Evolutionary conservation across 2,888 invertebrate genomes (phyloP).

Genomic region (Tenthredo livida): DNA sequence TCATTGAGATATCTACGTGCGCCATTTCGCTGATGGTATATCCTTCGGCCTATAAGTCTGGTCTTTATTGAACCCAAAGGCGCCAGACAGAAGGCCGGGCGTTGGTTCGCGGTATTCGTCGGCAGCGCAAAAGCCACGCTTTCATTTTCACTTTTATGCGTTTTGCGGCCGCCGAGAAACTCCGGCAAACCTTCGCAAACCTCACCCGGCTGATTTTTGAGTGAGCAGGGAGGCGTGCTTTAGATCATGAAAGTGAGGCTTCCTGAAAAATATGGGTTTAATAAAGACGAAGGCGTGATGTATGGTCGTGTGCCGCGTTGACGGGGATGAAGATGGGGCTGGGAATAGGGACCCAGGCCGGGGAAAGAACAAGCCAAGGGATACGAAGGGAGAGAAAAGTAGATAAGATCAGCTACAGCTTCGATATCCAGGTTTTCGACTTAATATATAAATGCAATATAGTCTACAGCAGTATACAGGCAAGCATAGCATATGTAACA

Average conservation of each 20-base stretch:
- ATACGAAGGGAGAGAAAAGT: background rate
- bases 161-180: conserved; percentile 46
- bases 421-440: conserved; percentile 42
- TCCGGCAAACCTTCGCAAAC: conserved; percentile 34
- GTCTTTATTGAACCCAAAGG: conserved; percentile 49
- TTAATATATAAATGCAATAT: conserved; percentile 40
- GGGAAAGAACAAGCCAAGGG: background rate
- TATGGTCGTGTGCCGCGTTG: conserved; percentile 65
- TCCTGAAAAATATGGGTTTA: conserved; percentile 76
- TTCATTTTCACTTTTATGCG: conserved; percentile 51
- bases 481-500: background rate
- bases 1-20: conserved; percentile 44
- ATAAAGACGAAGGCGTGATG: conserved; percentile 76
- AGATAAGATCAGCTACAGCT: conserved; percentile 38
- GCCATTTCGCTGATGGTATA: conserved; percentile 35
- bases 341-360: conserved; percentile 29
- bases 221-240: conserved; percentile 57
- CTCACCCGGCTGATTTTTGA: conserved; percentile 65
- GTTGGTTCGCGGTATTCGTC: conserved; percentile 5
- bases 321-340: conserved; percentile 46
- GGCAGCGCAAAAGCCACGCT: conserved; percentile 41
- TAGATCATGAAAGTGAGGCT: conserved; percentile 66
- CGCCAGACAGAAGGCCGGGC: conserved; percentile 48
- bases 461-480: background rate
- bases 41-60: conserved; percentile 48